These are phyloP conservation scores for Venusia cambrica DNA, from an alignment of 2,888 invertebrate species.

Conservation along the genomic window DNA sequence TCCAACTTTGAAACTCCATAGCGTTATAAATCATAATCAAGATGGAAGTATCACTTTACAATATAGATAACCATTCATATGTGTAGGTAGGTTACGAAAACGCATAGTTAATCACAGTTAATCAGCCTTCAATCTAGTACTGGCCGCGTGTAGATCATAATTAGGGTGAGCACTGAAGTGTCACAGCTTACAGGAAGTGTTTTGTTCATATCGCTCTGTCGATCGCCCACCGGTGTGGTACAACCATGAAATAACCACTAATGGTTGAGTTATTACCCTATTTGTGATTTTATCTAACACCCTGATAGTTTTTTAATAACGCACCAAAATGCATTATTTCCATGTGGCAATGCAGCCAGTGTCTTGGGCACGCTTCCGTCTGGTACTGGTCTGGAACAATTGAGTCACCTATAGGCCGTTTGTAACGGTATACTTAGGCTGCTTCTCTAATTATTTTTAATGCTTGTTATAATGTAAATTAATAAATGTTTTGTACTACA, in stretches of 20 bases:
- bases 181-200: slow-evolving; percentile 68
- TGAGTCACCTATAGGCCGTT: too few species aligned
- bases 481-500: too few species aligned
- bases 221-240: slow-evolving; percentile 48
- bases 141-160: slow-evolving; percentile 63
- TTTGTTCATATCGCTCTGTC: slow-evolving; percentile 63
- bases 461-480: too few species aligned
- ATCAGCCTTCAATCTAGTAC: slow-evolving; percentile 64
- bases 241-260: slow-evolving; percentile 44
- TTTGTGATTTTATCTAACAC: slow-evolving; percentile 13
- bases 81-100: slow-evolving; percentile 41
- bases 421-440: too few species aligned
- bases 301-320: slow-evolving; percentile 17
- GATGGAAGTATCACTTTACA: slow-evolving; percentile 14
- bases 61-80: slow-evolving; percentile 15
- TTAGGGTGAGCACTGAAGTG: slow-evolving; percentile 60
- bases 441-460: too few species aligned
- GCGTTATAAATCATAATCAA: slow-evolving; percentile 9
- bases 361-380: too few species aligned
- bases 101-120: slow-evolving; percentile 61
- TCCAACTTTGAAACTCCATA: too few species aligned
- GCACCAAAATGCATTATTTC: too few species aligned
- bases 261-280: slow-evolving; percentile 31
- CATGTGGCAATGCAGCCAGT: too few species aligned
- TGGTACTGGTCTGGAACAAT: too few species aligned